Conservation (phyloP, 2,797 vertebrate species). For the Capromys pilorides region DNA sequence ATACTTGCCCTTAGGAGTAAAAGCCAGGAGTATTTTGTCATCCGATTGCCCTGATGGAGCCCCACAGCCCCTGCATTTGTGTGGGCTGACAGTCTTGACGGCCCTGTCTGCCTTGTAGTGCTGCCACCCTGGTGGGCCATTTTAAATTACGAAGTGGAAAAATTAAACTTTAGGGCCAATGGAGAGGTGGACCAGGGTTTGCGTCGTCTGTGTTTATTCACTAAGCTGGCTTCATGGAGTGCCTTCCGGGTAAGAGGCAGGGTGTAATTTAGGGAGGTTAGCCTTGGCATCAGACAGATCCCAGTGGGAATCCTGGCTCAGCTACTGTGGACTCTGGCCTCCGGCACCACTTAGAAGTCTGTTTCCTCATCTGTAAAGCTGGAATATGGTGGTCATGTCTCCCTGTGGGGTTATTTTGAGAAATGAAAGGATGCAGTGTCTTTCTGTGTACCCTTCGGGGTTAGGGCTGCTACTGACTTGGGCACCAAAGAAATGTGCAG, state of each 20-base stretch:
- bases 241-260: neutral
- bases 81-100: neutral
- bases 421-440: neutral
- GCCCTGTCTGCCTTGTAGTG: too few species aligned
- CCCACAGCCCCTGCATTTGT: neutral
- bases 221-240: too few species aligned
- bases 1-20: neutral
- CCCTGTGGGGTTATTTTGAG: neutral
- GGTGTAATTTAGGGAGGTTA: neutral
- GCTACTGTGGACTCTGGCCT: neutral
- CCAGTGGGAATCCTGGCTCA: neutral
- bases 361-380: neutral
- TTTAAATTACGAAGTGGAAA: neutral
- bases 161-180: neutral
- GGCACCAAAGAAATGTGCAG: too few species aligned
- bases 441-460: neutral
- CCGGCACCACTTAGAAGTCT: neutral
- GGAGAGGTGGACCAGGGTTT: neutral
- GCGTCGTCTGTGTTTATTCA: neutral
- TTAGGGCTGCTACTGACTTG: neutral
- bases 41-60: accelerated
- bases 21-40: neutral
- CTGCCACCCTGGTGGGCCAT: neutral
- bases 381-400: neutral
- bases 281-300: neutral